Base-by-base conservation (phyloP, 1,140 invertebrate species). In the Apis mellifera region DNA sequence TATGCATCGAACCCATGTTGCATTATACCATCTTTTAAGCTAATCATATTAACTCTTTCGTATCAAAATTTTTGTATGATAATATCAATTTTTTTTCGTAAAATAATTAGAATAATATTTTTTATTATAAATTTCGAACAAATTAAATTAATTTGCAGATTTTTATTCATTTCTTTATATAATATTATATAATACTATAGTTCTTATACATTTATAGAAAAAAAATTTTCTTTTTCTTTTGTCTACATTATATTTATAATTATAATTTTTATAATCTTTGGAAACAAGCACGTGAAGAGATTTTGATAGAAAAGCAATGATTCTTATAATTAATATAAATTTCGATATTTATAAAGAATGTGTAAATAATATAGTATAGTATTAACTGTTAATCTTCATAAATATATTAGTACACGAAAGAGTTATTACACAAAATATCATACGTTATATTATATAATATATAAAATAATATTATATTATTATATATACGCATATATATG, bases 251-350 rank as follows among this genome's bases (percentile, higher is more conserved):
- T 11, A 19, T n/a, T 42, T 57, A 7, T 17, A 54, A 1, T 2
- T 50, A n/a, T 9, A 9, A 17, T 80, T 73, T 65, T 1, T 19
- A n/a, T 69, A 8, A 11, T 60, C 26, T 65, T 64, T 66, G 64
- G 15, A 68, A 65, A 81, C 52, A 57, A 81, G 71, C 78, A 75
- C 78, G 78, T 19, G 78, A 80, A 80, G 70, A 81, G 78, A 50
- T 55, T 48, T 66, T n/a, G n/a, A 66, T 64, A 57, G 59, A 54
- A 52, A 76, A 66, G 72, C 62, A 80, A 66, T 65, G 71, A 55
- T 32, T 79, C 57, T n/a, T 21, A 52, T 42, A 23, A 73, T 32
- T 76, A 13, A 74, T 19, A 57, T 57, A n/a, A 68, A 76, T 81
- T 52, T 68, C 15, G 42, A 32, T 68, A 59, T 57, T 66, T 32